Evolutionary conservation across 2,113 vertebrate genomes (phyloP).

Genomic region (Gnathonemus longibarbis): DNA sequence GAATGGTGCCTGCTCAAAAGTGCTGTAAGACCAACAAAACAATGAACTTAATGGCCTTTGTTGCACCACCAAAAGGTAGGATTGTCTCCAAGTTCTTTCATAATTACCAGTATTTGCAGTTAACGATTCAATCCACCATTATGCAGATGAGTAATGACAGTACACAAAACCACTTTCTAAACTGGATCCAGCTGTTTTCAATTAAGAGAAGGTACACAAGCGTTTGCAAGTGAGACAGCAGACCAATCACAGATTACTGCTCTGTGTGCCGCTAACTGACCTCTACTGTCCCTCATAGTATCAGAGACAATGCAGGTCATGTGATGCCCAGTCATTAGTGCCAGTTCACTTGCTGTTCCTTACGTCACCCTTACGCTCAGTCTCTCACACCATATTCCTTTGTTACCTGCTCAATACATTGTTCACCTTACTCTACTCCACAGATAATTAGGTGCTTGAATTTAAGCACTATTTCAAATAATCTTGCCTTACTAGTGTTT

Average conservation of each 20-base stretch:
- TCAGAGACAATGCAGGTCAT: not conserved
- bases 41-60: not conserved
- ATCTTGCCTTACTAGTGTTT: not conserved
- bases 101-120: not conserved
- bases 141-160: not conserved
- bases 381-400: not conserved
- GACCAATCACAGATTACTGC: not conserved
- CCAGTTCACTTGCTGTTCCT: not conserved
- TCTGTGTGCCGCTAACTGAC: not conserved
- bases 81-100: not conserved
- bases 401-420: not conserved
- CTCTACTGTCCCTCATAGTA: not conserved
- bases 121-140: not conserved
- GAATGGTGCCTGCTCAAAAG: not conserved
- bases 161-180: not conserved
- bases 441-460: not conserved
- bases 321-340: not conserved
- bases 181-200: not conserved
- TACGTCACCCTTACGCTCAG: not conserved
- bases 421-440: not conserved
- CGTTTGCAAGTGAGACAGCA: not conserved
- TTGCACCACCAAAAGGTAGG: not conserved
- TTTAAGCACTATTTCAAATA: not conserved
- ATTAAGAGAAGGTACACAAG: not conserved
- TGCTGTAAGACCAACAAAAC: not conserved